phyloP scores from a whole-genome alignment of 2,113 vertebrate species.

The Tretioscincus oriximinensis region DNA sequence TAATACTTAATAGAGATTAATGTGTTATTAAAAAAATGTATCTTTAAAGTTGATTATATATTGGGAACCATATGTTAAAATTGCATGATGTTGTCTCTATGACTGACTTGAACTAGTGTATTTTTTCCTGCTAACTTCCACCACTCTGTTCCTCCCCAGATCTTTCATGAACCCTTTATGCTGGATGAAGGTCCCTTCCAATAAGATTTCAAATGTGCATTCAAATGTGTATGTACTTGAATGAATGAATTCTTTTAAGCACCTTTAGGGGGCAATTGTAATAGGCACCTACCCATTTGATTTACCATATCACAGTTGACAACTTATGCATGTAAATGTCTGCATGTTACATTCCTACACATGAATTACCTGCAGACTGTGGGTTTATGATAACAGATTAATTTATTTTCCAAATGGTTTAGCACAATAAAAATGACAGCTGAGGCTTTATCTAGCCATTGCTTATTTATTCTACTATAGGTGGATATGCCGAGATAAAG shows the following conservation, averaged over 20 bases:
- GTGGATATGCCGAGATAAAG: no score
- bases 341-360: not conserved
- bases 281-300: not conserved
- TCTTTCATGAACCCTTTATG: slow-evolving; percentile 14
- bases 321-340: not conserved
- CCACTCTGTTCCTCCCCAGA: slow-evolving; percentile 25
- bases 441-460: no score
- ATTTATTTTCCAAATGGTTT: not conserved
- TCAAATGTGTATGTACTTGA: slow-evolving; percentile 22
- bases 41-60: not conserved
- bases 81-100: slow-evolving; percentile 7
- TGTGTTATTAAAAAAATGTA: not conserved
- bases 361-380: not conserved
- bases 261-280: slow-evolving; percentile 13
- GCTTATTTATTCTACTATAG: no score
- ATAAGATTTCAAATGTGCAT: slow-evolving; percentile 37
- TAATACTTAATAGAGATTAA: not conserved
- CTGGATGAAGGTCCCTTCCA: slow-evolving; percentile 21
- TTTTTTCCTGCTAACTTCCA: slow-evolving; percentile 14
- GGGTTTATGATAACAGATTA: not conserved
- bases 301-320: not conserved
- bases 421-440: no score
- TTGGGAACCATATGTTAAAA: slow-evolving; percentile 2
- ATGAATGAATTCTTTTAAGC: slow-evolving; percentile 23
- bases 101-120: not conserved